Evolutionary conservation across 2,113 vertebrate species (phyloP).

Genomic region (Lucifuga dentata): DNA sequence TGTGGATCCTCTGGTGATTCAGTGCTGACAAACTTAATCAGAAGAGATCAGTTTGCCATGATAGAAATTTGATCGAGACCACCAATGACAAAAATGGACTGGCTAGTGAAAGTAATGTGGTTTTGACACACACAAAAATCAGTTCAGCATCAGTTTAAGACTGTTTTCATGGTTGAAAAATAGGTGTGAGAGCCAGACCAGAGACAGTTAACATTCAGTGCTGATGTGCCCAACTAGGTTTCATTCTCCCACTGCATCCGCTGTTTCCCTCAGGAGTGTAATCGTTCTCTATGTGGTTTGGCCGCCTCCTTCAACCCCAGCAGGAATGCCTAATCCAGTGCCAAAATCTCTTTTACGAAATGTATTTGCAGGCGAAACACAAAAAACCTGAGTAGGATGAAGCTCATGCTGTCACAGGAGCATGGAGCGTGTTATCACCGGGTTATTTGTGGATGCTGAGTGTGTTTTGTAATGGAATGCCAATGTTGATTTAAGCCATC

Average conservation of each 20-base stretch:
- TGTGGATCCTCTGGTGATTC: too few species aligned
- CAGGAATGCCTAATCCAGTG: conserved; percentile 50
- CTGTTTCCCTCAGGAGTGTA: conserved; percentile 60
- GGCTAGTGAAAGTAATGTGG: too few species aligned
- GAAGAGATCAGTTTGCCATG: too few species aligned
- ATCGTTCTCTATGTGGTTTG: conserved; percentile 67
- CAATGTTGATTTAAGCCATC: conserved; percentile 58
- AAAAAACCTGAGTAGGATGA: conserved; percentile 38
- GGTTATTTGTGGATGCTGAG: conserved; percentile 47
- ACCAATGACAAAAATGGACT: too few species aligned
- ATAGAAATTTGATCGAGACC: too few species aligned
- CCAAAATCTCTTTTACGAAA: conserved; percentile 63
- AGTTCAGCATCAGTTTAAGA: background rate
- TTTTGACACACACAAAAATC: too few species aligned
- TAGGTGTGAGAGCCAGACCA: conserved; percentile 16
- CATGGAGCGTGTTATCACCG: conserved; percentile 42
- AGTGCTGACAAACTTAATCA: too few species aligned
- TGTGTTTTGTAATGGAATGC: conserved; percentile 57
- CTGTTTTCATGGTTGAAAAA: conserved; percentile 16
- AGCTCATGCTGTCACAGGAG: conserved; percentile 47
- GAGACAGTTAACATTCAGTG: conserved; percentile 35
- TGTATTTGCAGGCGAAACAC: conserved; percentile 53
- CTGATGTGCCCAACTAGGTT: conserved; percentile 40
- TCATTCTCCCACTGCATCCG: conserved; percentile 52
- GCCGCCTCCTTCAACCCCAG: conserved; percentile 50